These are phyloP conservation scores for Onychomys leucogaster DNA, from an alignment of 2,797 vertebrate genomes.

Conservation along the genomic window DNA sequence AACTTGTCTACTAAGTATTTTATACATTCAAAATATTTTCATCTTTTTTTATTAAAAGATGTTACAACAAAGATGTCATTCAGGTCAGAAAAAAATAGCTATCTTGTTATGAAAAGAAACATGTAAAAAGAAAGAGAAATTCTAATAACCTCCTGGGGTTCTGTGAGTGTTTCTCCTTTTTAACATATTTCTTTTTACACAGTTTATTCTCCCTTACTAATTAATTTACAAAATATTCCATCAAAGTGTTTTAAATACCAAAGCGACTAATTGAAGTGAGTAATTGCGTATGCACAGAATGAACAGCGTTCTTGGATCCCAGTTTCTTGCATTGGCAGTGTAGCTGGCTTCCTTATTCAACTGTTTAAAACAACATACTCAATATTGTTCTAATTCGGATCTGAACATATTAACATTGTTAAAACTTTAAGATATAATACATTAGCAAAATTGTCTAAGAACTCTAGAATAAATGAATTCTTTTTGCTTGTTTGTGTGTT, in stretches of 20 bases:
- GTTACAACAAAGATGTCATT: background rate
- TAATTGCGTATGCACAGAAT: background rate
- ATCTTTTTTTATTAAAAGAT: background rate
- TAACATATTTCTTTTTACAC: background rate
- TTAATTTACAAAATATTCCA: conserved; percentile 10
- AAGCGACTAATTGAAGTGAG: background rate
- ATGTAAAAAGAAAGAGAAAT: background rate
- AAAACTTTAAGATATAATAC: background rate
- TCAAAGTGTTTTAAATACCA: background rate
- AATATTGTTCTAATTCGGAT: background rate
- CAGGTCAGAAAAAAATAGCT: background rate
- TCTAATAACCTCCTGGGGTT: background rate
- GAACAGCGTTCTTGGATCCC: background rate
- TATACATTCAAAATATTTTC: background rate
- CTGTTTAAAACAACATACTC: background rate
- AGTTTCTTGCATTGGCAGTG: background rate
- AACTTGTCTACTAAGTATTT: background rate
- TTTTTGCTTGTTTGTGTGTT: background rate
- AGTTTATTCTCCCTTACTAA: background rate
- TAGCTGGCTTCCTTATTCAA: background rate
- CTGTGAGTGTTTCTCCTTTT: background rate
- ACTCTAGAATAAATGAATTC: background rate
- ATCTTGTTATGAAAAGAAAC: background rate
- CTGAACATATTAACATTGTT: background rate
- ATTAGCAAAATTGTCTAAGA: background rate